Evolutionary conservation across 2,113 vertebrate species (phyloP), one percentile per base, ranked within the genome.

Genomic region (Oriolus oriolus): DNA sequence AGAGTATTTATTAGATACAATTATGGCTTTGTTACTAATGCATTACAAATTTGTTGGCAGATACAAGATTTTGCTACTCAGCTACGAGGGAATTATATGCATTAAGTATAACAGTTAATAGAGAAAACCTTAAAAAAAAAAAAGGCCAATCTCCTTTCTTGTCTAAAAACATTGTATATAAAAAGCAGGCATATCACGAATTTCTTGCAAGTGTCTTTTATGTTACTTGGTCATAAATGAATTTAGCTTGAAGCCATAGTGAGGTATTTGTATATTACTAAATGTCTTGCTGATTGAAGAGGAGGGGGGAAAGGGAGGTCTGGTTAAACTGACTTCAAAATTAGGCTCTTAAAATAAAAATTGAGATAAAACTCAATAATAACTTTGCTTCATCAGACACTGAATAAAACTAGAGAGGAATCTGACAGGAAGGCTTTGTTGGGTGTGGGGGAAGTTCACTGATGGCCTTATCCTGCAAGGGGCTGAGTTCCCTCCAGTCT

Each of bases 1-100:
- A 33, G 41, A 86, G 39, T 64, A 77, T 89, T 93, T 89, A 89
- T 94, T 95, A 91, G 77, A 79, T 78, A 35, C 56, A 81, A 89
- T 96, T 81, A 94, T 1, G 14, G 71, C 33, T 64, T 63, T 86
- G 49, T 92, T 88, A 45, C 59, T 64, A 92, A 88, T 77, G 74
- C 79, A 63, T 93, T 86, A 81, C 47, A 52, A 81, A 94, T 90
- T 52, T 74, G 75, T 66, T 89, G 64, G 79, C 83, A 89, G 44
- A 30, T 63, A 15, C 63, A 83, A 45, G 56, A 42, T 81, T 92
- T 85, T 90, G 52, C 60, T 75, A 16, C 60, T 75, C 49, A 23
- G 44, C 53, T 84, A 42, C 24, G 47, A 89, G 56, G 21, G 56
- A 60, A 44, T 70, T 88, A 30, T 4, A 53, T 39, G 68, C 27